A percentile compares a stretch with the other conserved stretches of the same genome.
phyloP scores from a whole-genome alignment of 2,888 invertebrate species.

The Melipona beecheii region DNA sequence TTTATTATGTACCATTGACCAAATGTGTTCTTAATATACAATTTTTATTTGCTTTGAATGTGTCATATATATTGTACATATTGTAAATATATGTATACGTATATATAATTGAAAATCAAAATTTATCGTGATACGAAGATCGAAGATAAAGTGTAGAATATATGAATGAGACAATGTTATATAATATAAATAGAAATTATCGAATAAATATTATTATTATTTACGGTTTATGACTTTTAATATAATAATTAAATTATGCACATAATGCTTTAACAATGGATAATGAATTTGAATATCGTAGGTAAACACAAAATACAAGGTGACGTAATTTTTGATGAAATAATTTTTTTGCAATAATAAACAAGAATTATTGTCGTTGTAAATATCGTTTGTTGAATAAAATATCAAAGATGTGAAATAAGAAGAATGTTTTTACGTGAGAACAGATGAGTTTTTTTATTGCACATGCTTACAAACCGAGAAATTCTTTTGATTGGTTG shows the following conservation, averaged over 20 bases:
- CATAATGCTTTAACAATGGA: neutral
- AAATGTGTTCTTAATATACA: neutral
- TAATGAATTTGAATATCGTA: neutral
- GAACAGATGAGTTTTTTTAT: neutral
- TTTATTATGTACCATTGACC: neutral
- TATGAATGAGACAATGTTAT: neutral
- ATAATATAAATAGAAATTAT: neutral
- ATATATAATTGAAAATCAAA: neutral
- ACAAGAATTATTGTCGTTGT: neutral
- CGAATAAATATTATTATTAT: neutral
- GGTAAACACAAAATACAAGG: neutral
- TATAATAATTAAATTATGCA: neutral
- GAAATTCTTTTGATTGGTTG: neutral
- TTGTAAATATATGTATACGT: neutral
- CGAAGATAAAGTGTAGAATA: neutral
- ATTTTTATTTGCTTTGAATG: neutral
- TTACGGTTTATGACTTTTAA: neutral
- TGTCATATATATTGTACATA: neutral
- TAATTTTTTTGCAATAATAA: neutral
- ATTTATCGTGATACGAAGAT: neutral
- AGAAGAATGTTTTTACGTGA: neutral
- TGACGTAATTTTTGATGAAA: neutral
- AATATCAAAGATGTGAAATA: neutral
- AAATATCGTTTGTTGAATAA: neutral
- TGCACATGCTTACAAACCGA: neutral